A percentile compares a stretch with the other conserved stretches of the same genome.
phyloP scores from a whole-genome alignment of 2,113 vertebrate species.

The Colistium nudipinnis region DNA sequence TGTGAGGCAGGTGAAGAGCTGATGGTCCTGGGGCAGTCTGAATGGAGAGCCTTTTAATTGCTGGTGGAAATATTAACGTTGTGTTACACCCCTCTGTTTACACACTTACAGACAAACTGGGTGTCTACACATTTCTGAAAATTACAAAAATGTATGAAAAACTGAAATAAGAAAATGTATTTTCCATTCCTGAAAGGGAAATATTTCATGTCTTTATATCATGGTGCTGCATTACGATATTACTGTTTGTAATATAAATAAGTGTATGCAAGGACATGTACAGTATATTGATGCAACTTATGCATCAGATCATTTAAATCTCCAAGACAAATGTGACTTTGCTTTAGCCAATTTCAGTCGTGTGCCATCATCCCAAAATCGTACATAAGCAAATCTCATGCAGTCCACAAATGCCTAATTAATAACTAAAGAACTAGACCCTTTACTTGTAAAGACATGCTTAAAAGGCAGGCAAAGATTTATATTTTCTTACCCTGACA shows the following conservation, averaged over 20 bases:
- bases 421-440: background rate
- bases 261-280: too few relatives aligned
- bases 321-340: background rate
- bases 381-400: background rate
- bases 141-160: background rate
- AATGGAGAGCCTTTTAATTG: constrained; percentile 83
- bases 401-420: background rate
- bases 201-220: background rate
- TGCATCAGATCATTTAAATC: too few relatives aligned
- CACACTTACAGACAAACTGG: background rate
- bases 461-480: background rate
- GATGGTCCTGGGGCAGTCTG: constrained; percentile 87
- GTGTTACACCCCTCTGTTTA: background rate
- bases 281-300: too few relatives aligned
- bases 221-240: too few relatives aligned
- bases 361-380: background rate
- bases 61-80: constrained; percentile 49
- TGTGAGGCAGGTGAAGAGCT: constrained; percentile 85
- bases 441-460: background rate
- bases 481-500: constrained; percentile 81
- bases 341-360: background rate
- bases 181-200: background rate
- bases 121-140: background rate
- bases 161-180: too few relatives aligned
- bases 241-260: too few relatives aligned